phyloP scores from a whole-genome alignment of 2,888 invertebrate genomes.

The Notocelia uddmanniana region DNA sequence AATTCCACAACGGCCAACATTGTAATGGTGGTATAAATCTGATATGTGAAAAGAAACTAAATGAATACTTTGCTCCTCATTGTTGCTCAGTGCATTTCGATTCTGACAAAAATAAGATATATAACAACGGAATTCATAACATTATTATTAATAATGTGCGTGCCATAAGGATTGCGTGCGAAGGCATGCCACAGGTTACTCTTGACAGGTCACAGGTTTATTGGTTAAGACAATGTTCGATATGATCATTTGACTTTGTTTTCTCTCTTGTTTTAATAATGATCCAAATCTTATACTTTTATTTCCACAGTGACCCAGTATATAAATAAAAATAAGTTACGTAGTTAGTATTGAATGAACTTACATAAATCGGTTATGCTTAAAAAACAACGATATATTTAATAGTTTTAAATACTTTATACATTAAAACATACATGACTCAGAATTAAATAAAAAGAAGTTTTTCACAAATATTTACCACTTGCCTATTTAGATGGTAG shows the following conservation, averaged over 20 bases:
- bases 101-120: not conserved
- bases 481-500: too few relatives aligned
- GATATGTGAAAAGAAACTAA: not conserved
- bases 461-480: too few relatives aligned
- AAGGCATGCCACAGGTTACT: constrained; percentile 31
- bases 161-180: constrained; percentile 26
- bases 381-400: too few relatives aligned
- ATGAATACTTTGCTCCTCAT: not conserved
- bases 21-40: not conserved
- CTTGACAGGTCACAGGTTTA: constrained; percentile 14
- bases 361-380: too few relatives aligned
- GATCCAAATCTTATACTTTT: too few relatives aligned
- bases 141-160: constrained; percentile 25
- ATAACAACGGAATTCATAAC: not conserved
- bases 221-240: constrained; percentile 25
- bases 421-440: too few relatives aligned
- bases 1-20: not conserved
- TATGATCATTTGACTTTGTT: constrained; percentile 14
- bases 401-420: too few relatives aligned
- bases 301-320: too few relatives aligned
- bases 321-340: too few relatives aligned
- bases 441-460: too few relatives aligned
- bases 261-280: not conserved
- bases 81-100: not conserved
- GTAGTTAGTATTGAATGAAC: too few relatives aligned